phyloP scores from a whole-genome alignment of 1,140 invertebrate genomes.

The Drosophila mayri region DNA sequence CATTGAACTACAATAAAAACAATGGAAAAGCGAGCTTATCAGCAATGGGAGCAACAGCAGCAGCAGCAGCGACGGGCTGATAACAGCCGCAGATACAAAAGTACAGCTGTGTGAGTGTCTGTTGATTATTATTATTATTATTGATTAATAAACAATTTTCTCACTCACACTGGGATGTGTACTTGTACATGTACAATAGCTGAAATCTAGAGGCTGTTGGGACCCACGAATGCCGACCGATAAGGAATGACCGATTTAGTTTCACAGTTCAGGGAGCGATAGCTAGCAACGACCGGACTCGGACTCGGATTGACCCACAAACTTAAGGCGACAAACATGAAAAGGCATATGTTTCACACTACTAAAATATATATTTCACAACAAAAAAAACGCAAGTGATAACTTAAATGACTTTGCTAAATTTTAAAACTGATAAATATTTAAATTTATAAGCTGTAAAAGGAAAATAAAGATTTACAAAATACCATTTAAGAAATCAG shows the following conservation, averaged over 20 bases:
- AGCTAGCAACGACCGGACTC: constrained; percentile 38
- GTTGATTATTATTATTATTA: constrained; percentile 62
- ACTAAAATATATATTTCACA: constrained; percentile 2
- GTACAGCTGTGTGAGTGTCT: constrained; percentile 20
- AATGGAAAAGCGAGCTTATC: constrained; percentile 25
- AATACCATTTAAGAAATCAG: neutral
- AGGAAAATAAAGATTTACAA: neutral
- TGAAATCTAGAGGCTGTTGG: constrained; percentile 21
- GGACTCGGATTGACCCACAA: constrained; percentile 57
- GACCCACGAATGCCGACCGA: constrained; percentile 36
- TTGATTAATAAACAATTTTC: constrained; percentile 79
- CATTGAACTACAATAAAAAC: constrained; percentile 19
- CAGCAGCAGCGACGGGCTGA: constrained; percentile 36
- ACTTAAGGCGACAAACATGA: constrained; percentile 44
- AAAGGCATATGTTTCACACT: constrained; percentile 22
- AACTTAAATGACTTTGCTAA: constrained; percentile 10
- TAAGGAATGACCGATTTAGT: constrained; percentile 79
- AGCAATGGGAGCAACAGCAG: constrained; percentile 37
- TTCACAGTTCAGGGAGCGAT: constrained; percentile 54
- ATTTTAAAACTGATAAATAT: neutral
- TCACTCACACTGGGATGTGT: constrained; percentile 41
- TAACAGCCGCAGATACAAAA: constrained; percentile 39
- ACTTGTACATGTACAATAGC: neutral
- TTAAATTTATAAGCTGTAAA: neutral
- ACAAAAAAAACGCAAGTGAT: neutral